Base-by-base conservation (phyloP, 2,113 vertebrate genomes). In the Larimichthys crocea region DNA sequence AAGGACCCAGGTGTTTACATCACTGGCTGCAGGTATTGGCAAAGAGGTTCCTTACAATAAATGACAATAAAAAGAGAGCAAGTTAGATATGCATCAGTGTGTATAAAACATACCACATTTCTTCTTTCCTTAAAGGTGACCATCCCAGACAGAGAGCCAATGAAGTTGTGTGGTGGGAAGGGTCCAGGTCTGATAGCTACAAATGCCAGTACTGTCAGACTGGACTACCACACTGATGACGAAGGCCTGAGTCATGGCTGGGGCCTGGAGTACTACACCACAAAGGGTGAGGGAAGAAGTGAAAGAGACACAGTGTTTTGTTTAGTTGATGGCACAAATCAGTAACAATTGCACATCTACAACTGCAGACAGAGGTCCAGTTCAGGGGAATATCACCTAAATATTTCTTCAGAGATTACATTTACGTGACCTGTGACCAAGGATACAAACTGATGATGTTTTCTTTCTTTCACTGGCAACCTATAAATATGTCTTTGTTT, bases 381-480 rank as follows among this genome's bases (percentile, higher is more conserved):
- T 42, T 31, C 91, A 92, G 0, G 76, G 74, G 8, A 55, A 2
- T 9, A n/a, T 96, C 3, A 20, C 10, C 10, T 0, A 46, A 94
- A 24, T 96, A 95, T 80, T 78, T 92, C 55, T 95, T 93, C 91
- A 92, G 92, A 84, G 95, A 96, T 82, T 88, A 94, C 76, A 94
- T 96, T 53, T 88, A 69, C 44, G 90, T 94, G 29, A 92, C 83
- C 78, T 96, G 95, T 84, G 56, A 93, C 15, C 61, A 64, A 15
- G 95, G 95, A 81, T 94, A 95, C 89, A 95, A 94, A 81, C 82
- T 95, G 48, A 94, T 95, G 93, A 88, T 72, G 93, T 95, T 95
- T 26, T 79, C 85, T 46, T 24, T 66, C 14, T 2, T 7, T 7
- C 56, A 6, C 46, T 42, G 44, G 7, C 46, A 50, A 66, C 19